Conservation (phyloP, 2,797 vertebrate genomes). For the Typhlichthys subterraneus region DNA sequence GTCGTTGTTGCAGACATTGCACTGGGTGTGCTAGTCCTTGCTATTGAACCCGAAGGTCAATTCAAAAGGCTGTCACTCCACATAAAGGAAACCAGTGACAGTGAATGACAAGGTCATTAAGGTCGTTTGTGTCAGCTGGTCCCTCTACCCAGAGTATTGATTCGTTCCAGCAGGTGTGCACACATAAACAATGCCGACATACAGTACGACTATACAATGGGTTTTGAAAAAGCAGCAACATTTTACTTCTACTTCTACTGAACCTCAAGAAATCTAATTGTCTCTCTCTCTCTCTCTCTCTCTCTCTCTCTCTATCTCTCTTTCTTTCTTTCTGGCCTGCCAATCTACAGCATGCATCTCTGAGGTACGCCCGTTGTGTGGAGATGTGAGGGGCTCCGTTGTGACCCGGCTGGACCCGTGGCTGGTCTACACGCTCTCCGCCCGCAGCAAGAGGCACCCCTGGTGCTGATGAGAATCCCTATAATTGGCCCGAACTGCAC, state of each 20-base stretch:
- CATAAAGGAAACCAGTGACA: conserved; percentile 16
- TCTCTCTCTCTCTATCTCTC: neutral
- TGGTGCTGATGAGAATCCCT: conserved; percentile 75
- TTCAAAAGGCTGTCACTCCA: conserved; percentile 33
- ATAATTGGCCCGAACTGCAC: conserved; percentile 77
- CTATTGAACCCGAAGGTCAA: conserved; percentile 47
- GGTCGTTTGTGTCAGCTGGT: neutral
- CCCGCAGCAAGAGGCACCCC: conserved; percentile 68
- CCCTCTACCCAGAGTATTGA: no score
- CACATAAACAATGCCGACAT: no score
- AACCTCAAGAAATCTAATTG: no score
- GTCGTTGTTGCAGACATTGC: conserved; percentile 42
- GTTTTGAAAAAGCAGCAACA: no score
- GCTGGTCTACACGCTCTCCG: conserved; percentile 65
- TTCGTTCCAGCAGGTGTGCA: no score
- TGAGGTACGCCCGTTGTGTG: conserved; percentile 65
- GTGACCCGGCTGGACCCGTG: conserved; percentile 69
- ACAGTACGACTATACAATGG: no score
- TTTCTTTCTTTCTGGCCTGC: conserved; percentile 37
- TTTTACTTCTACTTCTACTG: no score
- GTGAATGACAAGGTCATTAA: neutral
- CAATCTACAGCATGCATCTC: conserved; percentile 54
- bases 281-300: no score
- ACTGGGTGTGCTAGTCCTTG: conserved; percentile 22
- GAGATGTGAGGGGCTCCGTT: conserved; percentile 65